phyloP scores from a whole-genome alignment of 2,888 invertebrate species.

The Chrysopilus asiliformis region DNA sequence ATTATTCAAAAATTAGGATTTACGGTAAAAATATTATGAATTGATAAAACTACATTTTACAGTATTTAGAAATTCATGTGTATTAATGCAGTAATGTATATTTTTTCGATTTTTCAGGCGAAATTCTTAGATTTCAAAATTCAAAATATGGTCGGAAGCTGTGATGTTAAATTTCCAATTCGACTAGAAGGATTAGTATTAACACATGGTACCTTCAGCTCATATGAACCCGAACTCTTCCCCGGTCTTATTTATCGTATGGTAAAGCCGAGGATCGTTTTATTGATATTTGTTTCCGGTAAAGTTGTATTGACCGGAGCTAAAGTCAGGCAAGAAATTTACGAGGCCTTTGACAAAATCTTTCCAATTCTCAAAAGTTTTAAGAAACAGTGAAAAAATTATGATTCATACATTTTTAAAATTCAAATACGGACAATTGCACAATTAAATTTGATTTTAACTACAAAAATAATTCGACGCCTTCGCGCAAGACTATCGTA shows the following conservation, averaged over 20 bases:
- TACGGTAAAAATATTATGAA: slow-evolving; percentile 40
- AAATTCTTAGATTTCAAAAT: slow-evolving; percentile 72
- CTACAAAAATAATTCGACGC: no score
- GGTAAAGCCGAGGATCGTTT: slow-evolving; percentile 93
- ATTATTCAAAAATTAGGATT: slow-evolving; percentile 76
- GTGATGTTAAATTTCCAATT: slow-evolving; percentile 64
- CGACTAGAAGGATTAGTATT: slow-evolving; percentile 59
- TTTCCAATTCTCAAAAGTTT: slow-evolving; percentile 94
- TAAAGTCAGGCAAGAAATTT: slow-evolving; percentile 79
- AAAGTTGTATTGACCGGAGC: slow-evolving; percentile 98
- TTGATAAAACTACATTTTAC: slow-evolving; percentile 1
- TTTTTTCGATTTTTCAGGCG: slow-evolving; percentile 44
- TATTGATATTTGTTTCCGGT: slow-evolving; percentile 97
- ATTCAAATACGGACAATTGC: no score
- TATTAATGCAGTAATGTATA: no score
- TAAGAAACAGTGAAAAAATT: slow-evolving; percentile 56
- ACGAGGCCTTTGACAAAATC: slow-evolving; percentile 92
- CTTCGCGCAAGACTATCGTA: no score
- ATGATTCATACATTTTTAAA: background rate
- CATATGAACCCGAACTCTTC: slow-evolving; percentile 96
- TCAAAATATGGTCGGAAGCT: slow-evolving; percentile 68
- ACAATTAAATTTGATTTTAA: slow-evolving; percentile 1
- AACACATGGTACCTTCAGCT: slow-evolving; percentile 63
- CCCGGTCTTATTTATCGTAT: slow-evolving; percentile 97
- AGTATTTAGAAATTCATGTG: no score